Base-by-base conservation (phyloP, 2,797 vertebrate species). In the Melopsittacus undulatus region DNA sequence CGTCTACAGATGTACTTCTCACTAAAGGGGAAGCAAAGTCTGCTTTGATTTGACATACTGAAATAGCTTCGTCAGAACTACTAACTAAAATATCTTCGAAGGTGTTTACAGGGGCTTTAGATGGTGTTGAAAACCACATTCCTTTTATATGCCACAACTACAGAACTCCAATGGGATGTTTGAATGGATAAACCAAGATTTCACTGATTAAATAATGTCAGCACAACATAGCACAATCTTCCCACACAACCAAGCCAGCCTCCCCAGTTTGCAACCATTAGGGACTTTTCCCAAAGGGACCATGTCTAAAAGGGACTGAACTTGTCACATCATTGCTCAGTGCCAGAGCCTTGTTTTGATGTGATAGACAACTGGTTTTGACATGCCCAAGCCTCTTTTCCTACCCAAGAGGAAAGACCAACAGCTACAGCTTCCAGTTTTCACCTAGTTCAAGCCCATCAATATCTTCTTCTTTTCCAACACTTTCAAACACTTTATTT, bases 121-220 rank as follows among this genome's bases (percentile, higher is more conserved):
- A 75, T 45, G 0, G 0, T 9, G 19, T 43, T 66, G 63, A 66
- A 91, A 90, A 76, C 13, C 24, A 5, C 54, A 29, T 76, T 75
- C 3, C 3, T 24, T 70, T 46, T 40, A 18, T 9, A 4, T 10
- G 24, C 24, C 0, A 0, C 36, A 56, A 46, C 52, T 61, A 24
- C 46, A 67, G 57, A 83, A 30, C 15, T 78, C 29, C 82, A 57
- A 0, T 0, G 5, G 22, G 40, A 32, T 42, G 11, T n/a, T 13
- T 49, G 48, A 67, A 56, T 24, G 19, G 24, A 59, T 48, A 87
- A 90, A 57, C 3, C 30, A 59, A 64, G 43, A 73, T 34, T 78
- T 63, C 54, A 38, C 49, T 82, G 10, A 29, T 14, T 12, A 87
- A 68, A 72, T 68, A 22, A 3, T 3, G 5, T n/a, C 75, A 74